Conservation (phyloP, 2,113 vertebrate genomes). For the Stegastes partitus region DNA sequence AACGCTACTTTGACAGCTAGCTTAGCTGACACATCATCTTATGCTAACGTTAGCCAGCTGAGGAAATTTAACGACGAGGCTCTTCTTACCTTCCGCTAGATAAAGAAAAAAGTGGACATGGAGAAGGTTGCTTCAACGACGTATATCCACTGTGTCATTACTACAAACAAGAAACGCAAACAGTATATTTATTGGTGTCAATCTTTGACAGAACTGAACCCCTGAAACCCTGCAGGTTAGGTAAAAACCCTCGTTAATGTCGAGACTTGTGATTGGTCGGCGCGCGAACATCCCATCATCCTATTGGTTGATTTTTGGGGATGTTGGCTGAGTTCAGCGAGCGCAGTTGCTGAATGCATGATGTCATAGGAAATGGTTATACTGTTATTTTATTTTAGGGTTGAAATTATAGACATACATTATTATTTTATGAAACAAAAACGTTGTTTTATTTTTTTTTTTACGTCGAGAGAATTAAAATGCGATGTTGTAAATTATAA, state of each 20-base stretch:
- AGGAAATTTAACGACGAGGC: background rate
- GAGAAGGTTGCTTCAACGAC: constrained; percentile 47
- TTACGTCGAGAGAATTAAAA: background rate
- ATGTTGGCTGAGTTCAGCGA: background rate
- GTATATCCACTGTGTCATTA: constrained; percentile 70
- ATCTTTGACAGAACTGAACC: constrained; percentile 38
- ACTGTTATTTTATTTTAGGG: background rate
- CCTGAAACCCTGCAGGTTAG: constrained; percentile 36
- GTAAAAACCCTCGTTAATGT: constrained; percentile 15
- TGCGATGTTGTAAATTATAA: too few species aligned
- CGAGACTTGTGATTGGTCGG: constrained; percentile 75
- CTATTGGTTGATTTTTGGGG: constrained; percentile 68
- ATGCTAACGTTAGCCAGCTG: constrained; percentile 30
- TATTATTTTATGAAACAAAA: background rate
- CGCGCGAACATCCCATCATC: background rate
- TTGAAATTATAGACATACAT: background rate
- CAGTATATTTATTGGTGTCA: background rate
- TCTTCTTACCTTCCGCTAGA: constrained; percentile 84
- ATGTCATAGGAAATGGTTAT: constrained; percentile 30
- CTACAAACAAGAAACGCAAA: constrained; percentile 14
- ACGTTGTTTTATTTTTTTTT: background rate
- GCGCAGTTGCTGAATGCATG: constrained; percentile 27
- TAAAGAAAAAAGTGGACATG: constrained; percentile 63
- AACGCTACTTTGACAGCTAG: constrained; percentile 17
- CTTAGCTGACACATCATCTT: constrained; percentile 62